A percentile compares a stretch with the other conserved stretches of the same genome.
phyloP scores from a whole-genome alignment of 1,140 invertebrate species.

The Panulirus ornatus region DNA sequence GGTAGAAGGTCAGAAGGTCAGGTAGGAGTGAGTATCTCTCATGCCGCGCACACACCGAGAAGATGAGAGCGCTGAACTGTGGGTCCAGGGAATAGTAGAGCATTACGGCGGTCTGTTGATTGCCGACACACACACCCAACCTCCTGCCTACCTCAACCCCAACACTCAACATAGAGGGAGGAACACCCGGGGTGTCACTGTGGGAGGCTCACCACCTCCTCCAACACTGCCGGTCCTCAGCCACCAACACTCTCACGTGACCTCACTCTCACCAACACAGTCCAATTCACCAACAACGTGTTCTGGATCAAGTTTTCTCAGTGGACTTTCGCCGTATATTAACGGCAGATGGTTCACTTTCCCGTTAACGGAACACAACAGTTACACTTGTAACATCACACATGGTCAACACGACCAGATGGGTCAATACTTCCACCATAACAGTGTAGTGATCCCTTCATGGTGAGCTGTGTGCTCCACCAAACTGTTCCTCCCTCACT shows the following conservation, averaged over 20 bases:
- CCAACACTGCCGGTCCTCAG: background rate
- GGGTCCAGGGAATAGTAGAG: constrained; percentile 61
- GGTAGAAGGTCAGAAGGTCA: constrained; percentile 43
- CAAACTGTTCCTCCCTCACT: too few species aligned
- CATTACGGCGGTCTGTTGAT: constrained; percentile 45
- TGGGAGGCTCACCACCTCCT: constrained; percentile 49
- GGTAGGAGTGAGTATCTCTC: constrained; percentile 52
- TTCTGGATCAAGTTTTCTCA: too few species aligned
- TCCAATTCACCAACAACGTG: too few species aligned
- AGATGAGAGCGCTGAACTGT: constrained; percentile 62
- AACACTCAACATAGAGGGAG: constrained; percentile 63
- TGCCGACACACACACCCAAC: background rate
- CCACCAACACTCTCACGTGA: background rate
- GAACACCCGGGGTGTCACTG: constrained; percentile 6
- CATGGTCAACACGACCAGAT: too few species aligned
- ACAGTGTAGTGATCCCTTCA: too few species aligned
- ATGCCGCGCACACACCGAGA: constrained; percentile 46
- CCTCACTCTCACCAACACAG: background rate
- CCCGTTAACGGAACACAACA: too few species aligned
- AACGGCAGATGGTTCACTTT: too few species aligned
- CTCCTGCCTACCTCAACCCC: constrained; percentile 8
- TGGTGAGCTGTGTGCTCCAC: too few species aligned
- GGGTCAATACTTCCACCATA: too few species aligned
- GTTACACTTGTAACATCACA: too few species aligned
- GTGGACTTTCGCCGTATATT: too few species aligned